These are phyloP conservation scores for Mormyrus proboscirostris DNA, from an alignment of 2,797 vertebrate genomes.

Conservation along the genomic window DNA sequence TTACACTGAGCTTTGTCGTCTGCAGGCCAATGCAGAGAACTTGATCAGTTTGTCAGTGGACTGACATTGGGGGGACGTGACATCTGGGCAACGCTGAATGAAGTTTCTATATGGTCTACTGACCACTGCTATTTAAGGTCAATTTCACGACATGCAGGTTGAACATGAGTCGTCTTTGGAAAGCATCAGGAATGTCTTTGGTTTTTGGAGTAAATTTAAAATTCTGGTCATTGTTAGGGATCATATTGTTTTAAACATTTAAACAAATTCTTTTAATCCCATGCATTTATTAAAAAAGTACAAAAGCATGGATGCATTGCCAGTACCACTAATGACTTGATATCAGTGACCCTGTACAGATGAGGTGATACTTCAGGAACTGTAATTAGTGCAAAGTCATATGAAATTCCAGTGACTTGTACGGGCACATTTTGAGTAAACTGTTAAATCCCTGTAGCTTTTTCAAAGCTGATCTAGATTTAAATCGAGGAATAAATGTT, in stretches of 20 bases:
- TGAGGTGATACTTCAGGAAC: not conserved
- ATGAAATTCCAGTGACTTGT: not conserved
- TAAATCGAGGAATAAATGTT: not conserved
- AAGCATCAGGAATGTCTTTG: conserved; percentile 21
- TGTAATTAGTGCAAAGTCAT: conserved; percentile 9
- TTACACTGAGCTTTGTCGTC: not conserved
- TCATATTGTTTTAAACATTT: not conserved
- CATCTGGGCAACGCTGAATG: not conserved
- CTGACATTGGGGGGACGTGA: not conserved
- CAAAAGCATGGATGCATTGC: not conserved
- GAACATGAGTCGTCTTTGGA: conserved; percentile 10
- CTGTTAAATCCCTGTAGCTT: not conserved
- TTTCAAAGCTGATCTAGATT: not conserved
- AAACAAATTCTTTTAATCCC: not conserved
- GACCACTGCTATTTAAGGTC: not conserved
- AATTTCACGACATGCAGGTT: not conserved
- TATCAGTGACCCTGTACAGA: not conserved
- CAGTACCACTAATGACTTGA: not conserved
- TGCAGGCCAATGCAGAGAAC: not conserved
- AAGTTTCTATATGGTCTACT: not conserved
- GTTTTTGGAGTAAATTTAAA: conserved; percentile 6
- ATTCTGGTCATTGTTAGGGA: not conserved
- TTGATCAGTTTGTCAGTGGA: not conserved
- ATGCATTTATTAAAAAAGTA: not conserved
- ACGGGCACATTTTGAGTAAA: not conserved